Conservation (phyloP, 1,140 invertebrate species). For the Acyrthosiphon pisum region DNA sequence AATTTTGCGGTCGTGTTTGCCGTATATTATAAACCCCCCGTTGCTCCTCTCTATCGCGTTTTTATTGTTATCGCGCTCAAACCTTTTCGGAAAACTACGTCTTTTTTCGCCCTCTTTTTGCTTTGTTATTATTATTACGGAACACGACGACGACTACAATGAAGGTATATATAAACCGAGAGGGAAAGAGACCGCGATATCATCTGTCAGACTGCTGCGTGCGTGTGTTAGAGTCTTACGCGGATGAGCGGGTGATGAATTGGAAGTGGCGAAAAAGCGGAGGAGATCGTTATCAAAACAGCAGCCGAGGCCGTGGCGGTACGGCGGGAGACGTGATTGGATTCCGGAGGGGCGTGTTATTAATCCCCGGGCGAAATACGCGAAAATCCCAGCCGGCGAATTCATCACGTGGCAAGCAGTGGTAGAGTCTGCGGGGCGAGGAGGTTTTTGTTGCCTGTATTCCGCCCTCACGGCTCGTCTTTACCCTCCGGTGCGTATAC, state of each 20-base stretch:
- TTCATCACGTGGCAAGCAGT: conserved; percentile 32
- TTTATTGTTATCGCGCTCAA: conserved; percentile 3
- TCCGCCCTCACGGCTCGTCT: background rate
- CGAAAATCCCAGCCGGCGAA: conserved; percentile 51
- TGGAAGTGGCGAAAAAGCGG: background rate
- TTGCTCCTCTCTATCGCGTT: background rate
- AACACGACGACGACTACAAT: conserved; percentile 28
- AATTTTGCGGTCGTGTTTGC: conserved; percentile 1
- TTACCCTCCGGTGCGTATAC: background rate
- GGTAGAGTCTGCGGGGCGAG: background rate
- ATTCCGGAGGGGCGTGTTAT: conserved; percentile 53
- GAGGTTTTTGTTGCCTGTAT: conserved; percentile 36
- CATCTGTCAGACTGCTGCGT: conserved; percentile 24
- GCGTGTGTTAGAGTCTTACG: background rate
- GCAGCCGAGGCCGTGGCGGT: background rate
- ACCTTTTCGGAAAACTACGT: conserved; percentile 14
- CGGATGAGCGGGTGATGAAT: background rate
- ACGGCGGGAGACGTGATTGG: conserved; percentile 50
- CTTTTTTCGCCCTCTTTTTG: background rate
- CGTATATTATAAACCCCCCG: background rate
- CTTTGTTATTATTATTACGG: conserved; percentile 22
- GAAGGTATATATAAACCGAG: conserved; percentile 25
- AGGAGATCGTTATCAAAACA: conserved; percentile 53
- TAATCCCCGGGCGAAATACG: conserved; percentile 52
- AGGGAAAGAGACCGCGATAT: conserved; percentile 12